phyloP scores from a whole-genome alignment of 2,113 vertebrate species.

The Notarius lentiginosus region DNA sequence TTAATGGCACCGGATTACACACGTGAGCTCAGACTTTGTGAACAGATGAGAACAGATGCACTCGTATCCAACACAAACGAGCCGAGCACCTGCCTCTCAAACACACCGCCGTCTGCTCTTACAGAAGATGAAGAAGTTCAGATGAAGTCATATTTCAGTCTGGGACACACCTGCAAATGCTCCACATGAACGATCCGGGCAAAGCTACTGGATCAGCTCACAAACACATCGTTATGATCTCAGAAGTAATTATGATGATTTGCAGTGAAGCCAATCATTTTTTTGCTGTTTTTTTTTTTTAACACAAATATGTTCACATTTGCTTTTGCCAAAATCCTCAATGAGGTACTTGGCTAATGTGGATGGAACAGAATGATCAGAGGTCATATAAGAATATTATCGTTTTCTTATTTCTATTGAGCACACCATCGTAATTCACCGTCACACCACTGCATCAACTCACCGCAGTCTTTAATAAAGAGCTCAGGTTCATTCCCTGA shows the following conservation, averaged over 20 bases:
- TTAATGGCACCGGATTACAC: conserved; percentile 37
- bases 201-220: neutral
- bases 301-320: too few species aligned
- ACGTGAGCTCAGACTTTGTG: conserved; percentile 12
- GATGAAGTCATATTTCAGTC: conserved; percentile 6
- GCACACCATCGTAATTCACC: neutral
- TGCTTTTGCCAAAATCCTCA: too few species aligned
- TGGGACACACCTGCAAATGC: conserved; percentile 5
- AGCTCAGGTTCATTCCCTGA: neutral
- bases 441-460: neutral
- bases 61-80: conserved; percentile 1
- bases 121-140: neutral
- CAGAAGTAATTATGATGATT: neutral
- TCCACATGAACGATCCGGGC: neutral
- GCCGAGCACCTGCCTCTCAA: neutral
- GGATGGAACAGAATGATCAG: too few species aligned
- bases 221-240: neutral
- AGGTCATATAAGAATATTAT: too few species aligned
- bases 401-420: neutral
- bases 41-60: conserved; percentile 48
- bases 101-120: neutral
- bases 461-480: neutral
- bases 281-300: too few species aligned
- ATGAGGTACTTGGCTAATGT: too few species aligned
- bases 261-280: too few species aligned